phyloP scores from a whole-genome alignment of 2,888 invertebrate species.

The Lingula anatina region DNA sequence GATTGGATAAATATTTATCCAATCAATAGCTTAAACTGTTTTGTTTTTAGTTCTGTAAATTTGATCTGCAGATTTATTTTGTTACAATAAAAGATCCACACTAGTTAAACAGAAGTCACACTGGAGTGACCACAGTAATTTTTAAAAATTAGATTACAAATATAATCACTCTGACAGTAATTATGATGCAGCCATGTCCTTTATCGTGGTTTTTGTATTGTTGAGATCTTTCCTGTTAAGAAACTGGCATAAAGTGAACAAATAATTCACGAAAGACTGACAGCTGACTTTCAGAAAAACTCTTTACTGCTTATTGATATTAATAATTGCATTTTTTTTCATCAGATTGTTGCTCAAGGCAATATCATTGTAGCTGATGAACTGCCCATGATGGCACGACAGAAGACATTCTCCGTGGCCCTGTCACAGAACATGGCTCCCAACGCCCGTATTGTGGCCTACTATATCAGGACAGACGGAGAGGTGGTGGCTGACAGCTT shows the following conservation, averaged over 20 bases:
- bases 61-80: background rate
- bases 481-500: slow-evolving; percentile 86
- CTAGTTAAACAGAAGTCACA: no score
- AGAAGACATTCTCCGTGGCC: slow-evolving; percentile 56
- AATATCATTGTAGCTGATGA: slow-evolving; percentile 80
- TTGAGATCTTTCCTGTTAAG: no score
- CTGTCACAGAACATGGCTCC: slow-evolving; percentile 68
- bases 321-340: slow-evolving; percentile 7
- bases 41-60: background rate
- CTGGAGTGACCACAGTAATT: no score
- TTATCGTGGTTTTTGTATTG: no score
- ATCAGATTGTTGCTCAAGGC: slow-evolving; percentile 79
- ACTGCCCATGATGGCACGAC: slow-evolving; percentile 64
- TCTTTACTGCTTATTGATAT: no score
- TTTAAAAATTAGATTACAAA: no score
- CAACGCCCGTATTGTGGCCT: slow-evolving; percentile 82
- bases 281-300: no score
- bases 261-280: no score
- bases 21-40: background rate
- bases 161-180: no score
- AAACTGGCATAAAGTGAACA: no score
- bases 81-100: no score
- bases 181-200: no score
- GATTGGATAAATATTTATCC: background rate
- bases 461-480: slow-evolving; percentile 74